Base-by-base conservation (phyloP, 2,113 vertebrate species). In the Cyanoliseus patagonus region DNA sequence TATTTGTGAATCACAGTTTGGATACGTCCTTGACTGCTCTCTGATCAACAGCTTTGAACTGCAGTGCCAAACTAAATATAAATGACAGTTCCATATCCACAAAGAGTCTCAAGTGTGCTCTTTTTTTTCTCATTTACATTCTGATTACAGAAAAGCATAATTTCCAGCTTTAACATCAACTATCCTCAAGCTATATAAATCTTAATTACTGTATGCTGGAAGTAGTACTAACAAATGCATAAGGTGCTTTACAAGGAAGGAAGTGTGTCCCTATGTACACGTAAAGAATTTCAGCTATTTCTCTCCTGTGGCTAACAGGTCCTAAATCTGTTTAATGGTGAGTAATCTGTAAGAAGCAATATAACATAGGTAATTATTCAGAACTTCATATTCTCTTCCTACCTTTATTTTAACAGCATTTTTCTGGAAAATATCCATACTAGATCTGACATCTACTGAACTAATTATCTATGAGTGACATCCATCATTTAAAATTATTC, bases 131-230 rank as follows among this genome's bases (percentile, higher is more conserved):
- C 53, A 35, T 86, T 85, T 79, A 59, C 41, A 86, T 80, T 85
- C 51, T 90, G 46, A 73, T 92, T 96, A 86, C 20, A 86, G 66
- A 79, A 64, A 95, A 91, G 28, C 39, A 23, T 89, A 61, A 59
- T 86, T 95, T 96, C 72, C 46, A 80, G 31, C 3, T 6, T 89
- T 95, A 95, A 83, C 37, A 89, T 93, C 83, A 96, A 95, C 96
- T 81, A 92, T 88, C 79, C 83, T 83, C 42, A 46, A 96, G 81
- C 82, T 77, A 66, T 81, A 87, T 95, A 90, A 97, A 90, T 95
- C 95, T 97, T 97, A 96, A 97, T 96, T 96, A 95, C 83, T 79
- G 74, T 83, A 27, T 66, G 73, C 67, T 83, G 19, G 68, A 86
- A 94, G 74, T 55, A 63, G 55, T 23, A 33, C 19, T 86, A 95